Conservation (phyloP, 2,888 invertebrate genomes). For the Cataglyphis altisquamis region DNA sequence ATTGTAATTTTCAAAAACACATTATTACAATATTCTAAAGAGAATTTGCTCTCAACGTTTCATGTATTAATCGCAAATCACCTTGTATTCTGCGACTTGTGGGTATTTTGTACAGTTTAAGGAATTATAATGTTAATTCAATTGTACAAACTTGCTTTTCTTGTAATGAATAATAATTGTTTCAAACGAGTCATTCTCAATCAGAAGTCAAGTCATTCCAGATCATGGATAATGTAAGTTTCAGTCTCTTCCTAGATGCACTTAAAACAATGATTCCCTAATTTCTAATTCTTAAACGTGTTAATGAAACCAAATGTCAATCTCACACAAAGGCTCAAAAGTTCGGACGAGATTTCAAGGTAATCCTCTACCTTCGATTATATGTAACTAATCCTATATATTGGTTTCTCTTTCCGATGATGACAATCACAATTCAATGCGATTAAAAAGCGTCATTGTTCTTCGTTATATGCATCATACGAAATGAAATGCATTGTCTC, state of each 20-base stretch:
- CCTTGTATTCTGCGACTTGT: not conserved
- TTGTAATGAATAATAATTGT: not conserved
- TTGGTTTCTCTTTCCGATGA: constrained; percentile 11
- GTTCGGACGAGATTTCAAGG: constrained; percentile 59
- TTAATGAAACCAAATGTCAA: constrained; percentile 34
- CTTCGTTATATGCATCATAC: constrained; percentile 5
- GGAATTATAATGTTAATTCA: not conserved
- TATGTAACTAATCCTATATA: constrained; percentile 12
- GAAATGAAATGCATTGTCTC: constrained; percentile 31
- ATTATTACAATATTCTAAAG: not conserved
- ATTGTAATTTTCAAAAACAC: not conserved
- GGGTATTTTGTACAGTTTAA: not conserved
- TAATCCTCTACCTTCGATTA: constrained; percentile 16
- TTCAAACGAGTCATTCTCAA: not conserved
- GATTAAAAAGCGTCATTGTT: constrained; percentile 35
- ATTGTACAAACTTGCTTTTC: not conserved
- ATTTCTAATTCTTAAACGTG: constrained; percentile 54
- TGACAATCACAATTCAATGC: constrained; percentile 28
- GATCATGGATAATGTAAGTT: not conserved
- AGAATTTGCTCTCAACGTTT: not conserved
- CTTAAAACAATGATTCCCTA: constrained; percentile 20
- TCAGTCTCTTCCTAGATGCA: constrained; percentile 34
- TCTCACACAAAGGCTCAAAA: constrained; percentile 60
- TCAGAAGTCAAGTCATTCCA: not conserved
- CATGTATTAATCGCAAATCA: not conserved